Percentiles rank a stretch among this genome's conserved stretches.
Conservation (phyloP, 2,113 vertebrate genomes). For the Melanocharis versteri region DNA sequence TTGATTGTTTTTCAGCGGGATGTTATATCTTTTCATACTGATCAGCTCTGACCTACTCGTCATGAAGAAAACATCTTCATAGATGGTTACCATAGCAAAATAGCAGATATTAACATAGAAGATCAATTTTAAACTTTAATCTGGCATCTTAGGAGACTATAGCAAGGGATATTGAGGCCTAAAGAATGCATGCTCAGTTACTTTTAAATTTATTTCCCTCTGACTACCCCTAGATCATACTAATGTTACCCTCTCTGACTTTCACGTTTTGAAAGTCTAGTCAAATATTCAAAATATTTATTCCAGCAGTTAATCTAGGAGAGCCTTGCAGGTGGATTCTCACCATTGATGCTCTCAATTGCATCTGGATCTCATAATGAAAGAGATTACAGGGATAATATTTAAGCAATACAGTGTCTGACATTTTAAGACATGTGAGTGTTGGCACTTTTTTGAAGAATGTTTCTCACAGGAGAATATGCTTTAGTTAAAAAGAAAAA, state of each 20-base stretch:
- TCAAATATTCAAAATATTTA: neutral
- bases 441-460: neutral
- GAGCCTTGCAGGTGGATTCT: neutral
- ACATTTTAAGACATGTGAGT: neutral
- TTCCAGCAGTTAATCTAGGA: neutral
- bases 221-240: neutral
- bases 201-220: neutral
- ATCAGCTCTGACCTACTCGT: neutral
- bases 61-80: neutral
- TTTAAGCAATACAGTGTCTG: neutral
- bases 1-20: neutral
- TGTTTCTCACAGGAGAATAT: neutral
- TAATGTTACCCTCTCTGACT: neutral
- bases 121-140: neutral
- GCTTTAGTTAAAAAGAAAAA: neutral
- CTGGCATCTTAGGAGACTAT: neutral
- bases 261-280: neutral
- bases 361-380: neutral
- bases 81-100: neutral
- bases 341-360: neutral
- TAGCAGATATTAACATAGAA: neutral
- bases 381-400: neutral
- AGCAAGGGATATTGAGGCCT: neutral
- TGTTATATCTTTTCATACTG: neutral
- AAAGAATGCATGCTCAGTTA: neutral